phyloP scores from a whole-genome alignment of 2,888 invertebrate genomes.

The Lacanobia wlatinum region DNA sequence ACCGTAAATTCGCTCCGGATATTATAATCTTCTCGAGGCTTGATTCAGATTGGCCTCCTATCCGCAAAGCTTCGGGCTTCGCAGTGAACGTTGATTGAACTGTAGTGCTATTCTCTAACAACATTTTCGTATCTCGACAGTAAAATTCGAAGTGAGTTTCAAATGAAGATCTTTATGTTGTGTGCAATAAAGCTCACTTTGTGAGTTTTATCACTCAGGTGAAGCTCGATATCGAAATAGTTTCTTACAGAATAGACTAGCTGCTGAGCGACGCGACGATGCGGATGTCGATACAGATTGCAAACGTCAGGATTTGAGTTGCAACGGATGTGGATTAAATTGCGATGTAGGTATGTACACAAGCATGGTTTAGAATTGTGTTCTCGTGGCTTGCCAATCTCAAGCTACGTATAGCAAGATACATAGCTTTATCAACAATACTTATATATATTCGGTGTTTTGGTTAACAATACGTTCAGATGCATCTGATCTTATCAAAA shows the following conservation, averaged over 20 bases:
- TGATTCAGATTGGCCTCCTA: not conserved
- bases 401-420: not conserved
- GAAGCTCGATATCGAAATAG: no score
- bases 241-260: no score
- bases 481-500: not conserved
- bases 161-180: no score
- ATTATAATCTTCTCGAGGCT: slow-evolving; percentile 4
- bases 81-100: slow-evolving; percentile 1
- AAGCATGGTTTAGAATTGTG: not conserved
- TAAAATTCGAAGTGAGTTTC: no score
- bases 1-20: not conserved
- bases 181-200: no score
- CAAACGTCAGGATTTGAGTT: not conserved
- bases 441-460: not conserved
- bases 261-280: not conserved
- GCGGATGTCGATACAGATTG: not conserved
- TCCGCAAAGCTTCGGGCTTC: not conserved
- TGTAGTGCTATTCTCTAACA: no score
- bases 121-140: no score
- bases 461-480: not conserved
- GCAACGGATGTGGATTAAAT: slow-evolving; percentile 9
- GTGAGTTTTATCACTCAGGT: no score
- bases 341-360: not conserved
- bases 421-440: no score
- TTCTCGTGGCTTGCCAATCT: not conserved